phyloP scores from a whole-genome alignment of 2,797 vertebrate genomes.

The Odontamblyopus rebecca region DNA sequence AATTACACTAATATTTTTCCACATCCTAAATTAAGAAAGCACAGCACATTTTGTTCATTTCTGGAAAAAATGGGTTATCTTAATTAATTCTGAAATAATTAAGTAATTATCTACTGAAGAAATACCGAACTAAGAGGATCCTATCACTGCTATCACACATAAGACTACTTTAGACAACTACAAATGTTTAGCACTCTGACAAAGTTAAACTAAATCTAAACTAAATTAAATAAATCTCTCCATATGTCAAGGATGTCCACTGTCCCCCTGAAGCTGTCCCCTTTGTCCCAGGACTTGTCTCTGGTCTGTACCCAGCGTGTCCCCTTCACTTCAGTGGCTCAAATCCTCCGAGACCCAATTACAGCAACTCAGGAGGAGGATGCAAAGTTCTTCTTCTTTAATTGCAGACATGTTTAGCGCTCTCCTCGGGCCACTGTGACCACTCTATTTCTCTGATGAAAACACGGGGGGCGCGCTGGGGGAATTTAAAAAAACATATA shows the following conservation, averaged over 20 bases:
- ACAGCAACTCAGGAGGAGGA: conserved; percentile 63
- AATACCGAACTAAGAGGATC: background rate
- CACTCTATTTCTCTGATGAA: conserved; percentile 65
- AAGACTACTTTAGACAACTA: background rate
- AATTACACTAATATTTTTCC: background rate
- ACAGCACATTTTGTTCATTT: background rate
- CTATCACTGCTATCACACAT: background rate
- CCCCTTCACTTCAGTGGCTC: conserved; percentile 47
- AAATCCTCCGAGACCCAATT: conserved; percentile 79
- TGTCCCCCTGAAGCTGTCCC: conserved; percentile 15
- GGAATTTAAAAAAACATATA: conserved; percentile 63
- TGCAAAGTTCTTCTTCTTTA: conserved; percentile 72
- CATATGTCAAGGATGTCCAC: conserved; percentile 15
- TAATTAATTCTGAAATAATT: too few species aligned
- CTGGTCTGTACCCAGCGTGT: conserved; percentile 12
- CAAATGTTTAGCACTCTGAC: background rate
- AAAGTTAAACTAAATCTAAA: background rate
- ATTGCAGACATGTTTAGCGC: conserved; percentile 73
- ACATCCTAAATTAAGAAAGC: background rate
- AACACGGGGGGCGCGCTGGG: conserved; percentile 48
- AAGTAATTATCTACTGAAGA: background rate
- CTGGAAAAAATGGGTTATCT: background rate
- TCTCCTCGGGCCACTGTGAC: conserved; percentile 63
- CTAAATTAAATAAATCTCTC: background rate
- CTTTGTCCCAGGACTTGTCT: conserved; percentile 7